These are phyloP conservation scores for Picus viridis DNA, from an alignment of 2,797 vertebrate genomes.

Conservation along the genomic window DNA sequence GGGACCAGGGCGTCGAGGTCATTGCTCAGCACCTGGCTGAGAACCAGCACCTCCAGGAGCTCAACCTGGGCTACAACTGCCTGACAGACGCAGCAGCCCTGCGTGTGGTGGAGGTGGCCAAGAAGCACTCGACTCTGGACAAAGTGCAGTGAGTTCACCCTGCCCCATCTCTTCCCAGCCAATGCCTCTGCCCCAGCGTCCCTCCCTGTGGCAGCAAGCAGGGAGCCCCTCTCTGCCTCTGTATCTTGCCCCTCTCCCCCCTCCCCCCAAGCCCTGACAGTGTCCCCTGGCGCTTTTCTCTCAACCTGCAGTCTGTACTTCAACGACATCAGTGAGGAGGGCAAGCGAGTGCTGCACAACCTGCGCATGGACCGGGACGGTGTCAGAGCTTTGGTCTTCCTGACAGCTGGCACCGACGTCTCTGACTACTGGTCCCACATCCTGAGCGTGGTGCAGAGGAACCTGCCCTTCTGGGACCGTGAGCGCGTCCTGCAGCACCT, in stretches of 20 bases:
- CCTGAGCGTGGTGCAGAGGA: conserved; percentile 86
- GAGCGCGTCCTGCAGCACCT: conserved; percentile 86
- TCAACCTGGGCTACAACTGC: conserved; percentile 94
- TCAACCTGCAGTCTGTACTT: conserved; percentile 87
- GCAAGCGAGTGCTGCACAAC: conserved; percentile 84
- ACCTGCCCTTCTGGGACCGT: conserved; percentile 88
- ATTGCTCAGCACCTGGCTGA: conserved; percentile 81
- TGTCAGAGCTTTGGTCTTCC: conserved; percentile 87
- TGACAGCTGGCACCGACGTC: conserved; percentile 88
- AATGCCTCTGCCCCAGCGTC: not conserved
- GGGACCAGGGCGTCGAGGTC: conserved; percentile 81
- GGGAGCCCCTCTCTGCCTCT: not conserved
- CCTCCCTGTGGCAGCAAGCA: accelerated
- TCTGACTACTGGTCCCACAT: conserved; percentile 92
- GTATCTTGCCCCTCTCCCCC: not conserved
- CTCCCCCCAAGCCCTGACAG: not conserved
- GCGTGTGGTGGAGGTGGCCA: conserved; percentile 87
- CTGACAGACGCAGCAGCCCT: conserved; percentile 88
- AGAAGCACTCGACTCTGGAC: conserved; percentile 85
- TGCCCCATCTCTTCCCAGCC: accelerated
- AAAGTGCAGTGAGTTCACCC: conserved; percentile 88
- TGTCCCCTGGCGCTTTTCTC: not conserved
- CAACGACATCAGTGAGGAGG: conserved; percentile 90
- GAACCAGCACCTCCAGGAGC: conserved; percentile 85
- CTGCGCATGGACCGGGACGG: conserved; percentile 67